Evolutionary conservation across 2,113 vertebrate species (phyloP), one percentile per base, ranked within the genome.

Genomic region (Psettodes erumei): DNA sequence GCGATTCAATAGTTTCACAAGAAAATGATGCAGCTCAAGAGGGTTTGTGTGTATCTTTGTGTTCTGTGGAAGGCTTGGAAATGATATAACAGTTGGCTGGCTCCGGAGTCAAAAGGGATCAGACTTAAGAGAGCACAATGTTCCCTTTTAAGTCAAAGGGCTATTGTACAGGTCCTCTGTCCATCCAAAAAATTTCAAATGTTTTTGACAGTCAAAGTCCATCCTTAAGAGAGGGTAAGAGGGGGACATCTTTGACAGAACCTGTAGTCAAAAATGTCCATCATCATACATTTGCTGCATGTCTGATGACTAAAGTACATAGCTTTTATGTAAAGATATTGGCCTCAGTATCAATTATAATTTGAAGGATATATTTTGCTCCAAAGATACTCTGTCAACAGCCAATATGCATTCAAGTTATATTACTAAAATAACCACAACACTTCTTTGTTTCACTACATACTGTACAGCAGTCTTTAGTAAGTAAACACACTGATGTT

Each of bases 61-160:
- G 38, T 63, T 37, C 13, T 60, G 32, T 23, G 65, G n/a, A 33
- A 54, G 32, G 37, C 30, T 37, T 50, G 23, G 30, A 50, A 18
- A 80, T 77, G 82, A 87, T 60, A 33, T 80, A 86, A 83, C 47
- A 61, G 48, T 56, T 71, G 75, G 78, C 27, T 3, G 3, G 42
- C 12, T 55, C 43, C 28, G 64, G 60, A 81, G 74, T 86, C 73
- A 75, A 30, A 65, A 5, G 30, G 51, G 30, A 68, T 71, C 50
- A 61, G 18, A 69, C 43, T 51, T 43, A 9, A 72, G 50, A 38
- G 69, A 70, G 73, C 61, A 75, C 55, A 62, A 59, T 71, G 65
- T 85, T 79, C 45, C 25, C 33, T 74, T 28, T 61, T 30, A 28
- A 76, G 61, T 35, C 59, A 68, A 82, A 65, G 4, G 38, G 30